These are phyloP conservation scores for Podiceps cristatus DNA, from an alignment of 2,113 vertebrate species.

Conservation along the genomic window DNA sequence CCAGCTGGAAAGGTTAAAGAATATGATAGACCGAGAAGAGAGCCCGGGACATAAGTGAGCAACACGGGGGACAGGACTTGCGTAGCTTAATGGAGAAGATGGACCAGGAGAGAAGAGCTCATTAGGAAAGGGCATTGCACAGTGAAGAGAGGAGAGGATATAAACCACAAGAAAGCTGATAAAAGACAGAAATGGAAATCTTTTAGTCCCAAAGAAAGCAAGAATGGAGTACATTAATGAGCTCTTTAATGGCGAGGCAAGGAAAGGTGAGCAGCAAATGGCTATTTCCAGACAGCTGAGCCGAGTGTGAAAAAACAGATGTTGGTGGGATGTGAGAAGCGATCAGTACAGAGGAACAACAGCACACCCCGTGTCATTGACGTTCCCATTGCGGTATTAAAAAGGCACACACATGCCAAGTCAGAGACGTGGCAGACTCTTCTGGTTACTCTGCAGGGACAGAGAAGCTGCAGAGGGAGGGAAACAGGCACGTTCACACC, in stretches of 20 bases:
- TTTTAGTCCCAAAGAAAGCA: conserved; percentile 8
- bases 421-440: not conserved
- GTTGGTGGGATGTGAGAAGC: not conserved
- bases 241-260: conserved; percentile 20
- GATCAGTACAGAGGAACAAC: not conserved
- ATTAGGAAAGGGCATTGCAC: conserved; percentile 31
- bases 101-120: conserved; percentile 12
- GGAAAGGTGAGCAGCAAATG: conserved; percentile 63
- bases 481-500: not conserved
- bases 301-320: conserved; percentile 6
- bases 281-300: conserved; percentile 18
- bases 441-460: not conserved
- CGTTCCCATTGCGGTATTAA: not conserved
- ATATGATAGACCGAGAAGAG: not conserved
- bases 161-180: conserved; percentile 19
- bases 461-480: not conserved
- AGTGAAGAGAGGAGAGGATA: not conserved
- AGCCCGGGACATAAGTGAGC: not conserved
- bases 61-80: not conserved
- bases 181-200: conserved; percentile 52
- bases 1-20: not conserved
- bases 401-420: not conserved
- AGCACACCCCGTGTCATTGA: not conserved
- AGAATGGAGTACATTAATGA: conserved; percentile 34
- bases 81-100: conserved; percentile 10